phyloP scores from a whole-genome alignment of 2,113 vertebrate species.

The Oryzias celebensis region DNA sequence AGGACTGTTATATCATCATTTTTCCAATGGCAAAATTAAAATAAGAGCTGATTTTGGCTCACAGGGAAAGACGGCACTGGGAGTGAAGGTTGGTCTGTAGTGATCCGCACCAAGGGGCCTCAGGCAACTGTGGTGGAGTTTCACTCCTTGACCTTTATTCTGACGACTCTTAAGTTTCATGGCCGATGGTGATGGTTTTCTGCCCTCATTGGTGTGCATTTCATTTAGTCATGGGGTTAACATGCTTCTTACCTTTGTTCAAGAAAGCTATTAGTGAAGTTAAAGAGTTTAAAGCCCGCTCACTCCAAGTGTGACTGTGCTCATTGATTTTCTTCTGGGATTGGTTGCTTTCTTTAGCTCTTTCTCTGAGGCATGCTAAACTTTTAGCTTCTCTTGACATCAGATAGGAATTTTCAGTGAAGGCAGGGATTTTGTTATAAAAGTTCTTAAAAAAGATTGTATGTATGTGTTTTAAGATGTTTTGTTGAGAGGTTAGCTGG shows the following conservation, averaged over 20 bases:
- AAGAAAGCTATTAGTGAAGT: slow-evolving; percentile 31
- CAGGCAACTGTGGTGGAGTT: slow-evolving; percentile 4
- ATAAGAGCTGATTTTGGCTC: slow-evolving; percentile 32
- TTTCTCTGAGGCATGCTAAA: slow-evolving; percentile 15
- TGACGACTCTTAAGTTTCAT: slow-evolving; percentile 45
- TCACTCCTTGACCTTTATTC: slow-evolving; percentile 26
- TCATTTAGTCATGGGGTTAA: slow-evolving; percentile 49
- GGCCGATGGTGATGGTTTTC: slow-evolving; percentile 28
- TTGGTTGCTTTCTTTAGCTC: background rate
- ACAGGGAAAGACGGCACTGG: slow-evolving; percentile 8
- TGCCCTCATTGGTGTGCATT: slow-evolving; percentile 29
- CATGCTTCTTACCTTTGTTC: slow-evolving; percentile 49
- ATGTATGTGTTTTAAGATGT: too few species aligned
- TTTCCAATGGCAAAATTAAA: slow-evolving; percentile 36
- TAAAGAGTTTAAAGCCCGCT: slow-evolving; percentile 9
- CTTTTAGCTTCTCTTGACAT: slow-evolving; percentile 1
- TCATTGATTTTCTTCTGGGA: slow-evolving; percentile 3
- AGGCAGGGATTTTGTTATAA: too few species aligned
- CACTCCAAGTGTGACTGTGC: slow-evolving; percentile 16
- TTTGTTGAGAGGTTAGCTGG: too few species aligned
- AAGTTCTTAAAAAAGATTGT: too few species aligned
- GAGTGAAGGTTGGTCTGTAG: slow-evolving; percentile 42
- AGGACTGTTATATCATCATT: slow-evolving; percentile 23
- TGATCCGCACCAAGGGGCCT: slow-evolving; percentile 31
- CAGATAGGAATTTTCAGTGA: background rate